These are phyloP conservation scores for Aphidoletes aphidimyza DNA, from an alignment of 2,888 invertebrate species.

Conservation along the genomic window DNA sequence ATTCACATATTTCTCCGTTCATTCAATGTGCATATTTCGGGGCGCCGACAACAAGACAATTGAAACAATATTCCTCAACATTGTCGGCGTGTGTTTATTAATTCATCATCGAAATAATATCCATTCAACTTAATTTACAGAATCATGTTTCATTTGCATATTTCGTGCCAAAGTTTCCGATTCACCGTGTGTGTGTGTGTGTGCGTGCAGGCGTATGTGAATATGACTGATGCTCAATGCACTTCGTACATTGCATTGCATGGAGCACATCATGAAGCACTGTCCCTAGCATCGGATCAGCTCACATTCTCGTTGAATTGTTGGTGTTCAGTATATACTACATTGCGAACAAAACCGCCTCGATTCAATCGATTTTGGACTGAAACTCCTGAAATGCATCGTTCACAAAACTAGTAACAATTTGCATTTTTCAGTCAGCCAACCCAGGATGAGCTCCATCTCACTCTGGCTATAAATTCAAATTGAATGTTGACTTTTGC, in stretches of 20 bases:
- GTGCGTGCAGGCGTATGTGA: neutral
- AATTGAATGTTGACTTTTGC: slow-evolving; percentile 10
- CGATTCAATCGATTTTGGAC: neutral
- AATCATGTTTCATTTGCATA: slow-evolving; percentile 51
- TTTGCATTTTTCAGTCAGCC: slow-evolving; percentile 17
- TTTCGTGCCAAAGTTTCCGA: slow-evolving; percentile 23
- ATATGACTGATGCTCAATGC: neutral
- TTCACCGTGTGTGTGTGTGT: neutral
- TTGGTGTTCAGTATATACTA: neutral
- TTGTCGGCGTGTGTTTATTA: slow-evolving; percentile 51
- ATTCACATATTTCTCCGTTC: neutral
- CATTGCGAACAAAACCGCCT: neutral
- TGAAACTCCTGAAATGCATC: neutral
- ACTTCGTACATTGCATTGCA: neutral
- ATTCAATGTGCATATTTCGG: neutral
- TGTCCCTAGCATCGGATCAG: too few relatives aligned
- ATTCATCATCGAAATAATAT: slow-evolving; percentile 51
- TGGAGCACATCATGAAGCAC: too few relatives aligned
- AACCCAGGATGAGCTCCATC: neutral
- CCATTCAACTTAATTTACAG: slow-evolving; percentile 49
- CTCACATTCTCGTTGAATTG: neutral
- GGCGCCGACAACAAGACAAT: slow-evolving; percentile 47
- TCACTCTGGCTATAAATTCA: neutral
- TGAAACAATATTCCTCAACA: slow-evolving; percentile 46
- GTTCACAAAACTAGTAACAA: neutral